Base-by-base conservation (phyloP, 2,797 vertebrate genomes). In the Halcyon chelicuti region DNA sequence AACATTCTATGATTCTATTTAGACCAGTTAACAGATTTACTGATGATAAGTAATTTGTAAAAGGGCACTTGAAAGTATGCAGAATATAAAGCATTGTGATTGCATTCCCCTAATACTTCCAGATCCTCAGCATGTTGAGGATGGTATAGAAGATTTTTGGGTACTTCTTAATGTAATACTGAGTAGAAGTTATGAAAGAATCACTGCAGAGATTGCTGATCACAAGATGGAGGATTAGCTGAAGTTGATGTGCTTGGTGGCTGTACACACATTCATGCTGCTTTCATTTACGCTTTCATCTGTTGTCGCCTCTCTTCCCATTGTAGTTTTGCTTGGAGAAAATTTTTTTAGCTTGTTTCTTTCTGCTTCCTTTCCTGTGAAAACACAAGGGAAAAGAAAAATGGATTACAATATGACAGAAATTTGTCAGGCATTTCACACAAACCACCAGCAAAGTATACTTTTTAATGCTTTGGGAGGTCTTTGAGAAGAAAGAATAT, bases 81-180 rank as follows among this genome's bases (percentile, higher is more conserved):
- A 35, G 33, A 65, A 37, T 16, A 37, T 33, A 47, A 54, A 58
- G 47, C 0, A 0, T n/a, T 37, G 33, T 1, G 1, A 5, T 37
- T 49, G 8, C 3, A 1, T 88, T 92, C 26, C 28, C 3, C 13
- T 62, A 42, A 23, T 72, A 14, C 9, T 51, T 79, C n/a, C 20
- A 54, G 12, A 11, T 88, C 17, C 25, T 72, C 29, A 72, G 23
- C 47, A n/a, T 0, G 0, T 2, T 44, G 52, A 67, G 26, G 46
- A 31, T 3, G 4, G 7, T 73, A 6, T 22, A n/a, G 40, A 90
- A 67, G 9, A 37, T 22, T 76, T 76, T 77, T 63, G 44, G 7
- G 7, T 71, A 22, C 14, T 57, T 61, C 13, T 44, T 79, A 40
- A 11, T 52, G 18, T 49, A 51, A 37, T 28, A 39, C 12, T 58